Conservation (phyloP, 1,140 invertebrate species). For the Argopecten irradians region DNA sequence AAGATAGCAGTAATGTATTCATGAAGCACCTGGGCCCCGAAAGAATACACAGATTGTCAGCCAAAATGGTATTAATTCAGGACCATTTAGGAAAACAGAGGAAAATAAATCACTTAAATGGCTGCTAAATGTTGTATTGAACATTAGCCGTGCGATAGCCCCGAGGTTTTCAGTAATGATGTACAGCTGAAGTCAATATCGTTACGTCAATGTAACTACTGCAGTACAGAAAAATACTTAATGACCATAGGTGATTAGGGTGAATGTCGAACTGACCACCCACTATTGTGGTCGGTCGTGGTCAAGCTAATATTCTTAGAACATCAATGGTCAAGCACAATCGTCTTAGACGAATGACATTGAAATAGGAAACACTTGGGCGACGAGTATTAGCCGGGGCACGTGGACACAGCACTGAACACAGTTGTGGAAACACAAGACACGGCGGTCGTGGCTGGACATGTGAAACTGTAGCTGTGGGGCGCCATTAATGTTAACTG, state of each 20-base stretch:
- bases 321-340: background rate
- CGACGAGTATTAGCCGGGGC: background rate
- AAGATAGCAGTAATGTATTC: background rate
- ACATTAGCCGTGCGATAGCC: background rate
- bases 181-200: background rate
- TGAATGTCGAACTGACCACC: background rate
- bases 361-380: background rate
- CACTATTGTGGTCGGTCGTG: background rate
- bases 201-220: background rate
- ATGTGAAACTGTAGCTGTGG: background rate
- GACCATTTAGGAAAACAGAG: background rate
- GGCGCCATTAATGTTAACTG: background rate
- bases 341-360: background rate
- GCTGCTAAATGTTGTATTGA: background rate
- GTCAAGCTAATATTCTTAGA: background rate
- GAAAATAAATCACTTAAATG: constrained; percentile 2
- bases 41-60: background rate
- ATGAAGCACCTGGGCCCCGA: background rate
- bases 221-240: background rate
- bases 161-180: background rate
- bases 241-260: background rate
- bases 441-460: background rate
- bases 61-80: background rate
- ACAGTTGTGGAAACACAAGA: too few species aligned
- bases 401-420: background rate